Evolutionary conservation across 2,113 vertebrate species (phyloP), one percentile per base, ranked within the genome.

Genomic region (Siphamia tubifer): DNA sequence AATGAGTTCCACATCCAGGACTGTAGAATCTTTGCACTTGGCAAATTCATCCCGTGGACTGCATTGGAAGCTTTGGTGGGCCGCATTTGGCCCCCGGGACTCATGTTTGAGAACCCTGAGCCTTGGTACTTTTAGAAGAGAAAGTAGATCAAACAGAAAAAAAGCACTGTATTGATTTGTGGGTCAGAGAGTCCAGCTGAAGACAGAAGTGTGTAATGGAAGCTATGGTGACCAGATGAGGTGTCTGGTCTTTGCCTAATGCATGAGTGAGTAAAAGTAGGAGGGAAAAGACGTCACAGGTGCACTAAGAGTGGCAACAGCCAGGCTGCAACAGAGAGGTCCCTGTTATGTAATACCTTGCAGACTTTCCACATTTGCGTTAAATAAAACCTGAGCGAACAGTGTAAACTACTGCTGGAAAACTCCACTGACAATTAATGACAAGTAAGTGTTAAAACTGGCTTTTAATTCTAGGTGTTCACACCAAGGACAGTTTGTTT

Each of bases 181-280:
- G 35, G 68, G 47, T 67, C 71, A 75, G 9, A 48, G 45, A 54
- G 60, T 74, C 36, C 43, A 65, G 32, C 21, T 66, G 51, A 49
- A 4, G 34, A 38, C 16, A 8, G 19, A 40, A 16, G 11, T 27
- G 32, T 66, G 61, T 43, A 58, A 68, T 32, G 28, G 24, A 40
- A 60, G 20, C 52, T 27, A 44, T 2, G 39, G 21, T 24, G 48
- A 19, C 44, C 19, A 36, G 43, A 71, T 47, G 42, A 24, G 36
- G 28, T 39, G 24, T 67, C 65, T 53, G 58, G 25, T 53, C 48
- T 74, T 49, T 57, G 19, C 21, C 36, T 53, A 53, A 60, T 66
- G 31, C 57, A 66, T 65, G 35, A 74, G 66, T 1, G 6, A 63
- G 68, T 71, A 71, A 71, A 81, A 51, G 55, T 10, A 77, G 68